phyloP scores from a whole-genome alignment of 2,888 invertebrate species.

The Metallyticus violacea region DNA sequence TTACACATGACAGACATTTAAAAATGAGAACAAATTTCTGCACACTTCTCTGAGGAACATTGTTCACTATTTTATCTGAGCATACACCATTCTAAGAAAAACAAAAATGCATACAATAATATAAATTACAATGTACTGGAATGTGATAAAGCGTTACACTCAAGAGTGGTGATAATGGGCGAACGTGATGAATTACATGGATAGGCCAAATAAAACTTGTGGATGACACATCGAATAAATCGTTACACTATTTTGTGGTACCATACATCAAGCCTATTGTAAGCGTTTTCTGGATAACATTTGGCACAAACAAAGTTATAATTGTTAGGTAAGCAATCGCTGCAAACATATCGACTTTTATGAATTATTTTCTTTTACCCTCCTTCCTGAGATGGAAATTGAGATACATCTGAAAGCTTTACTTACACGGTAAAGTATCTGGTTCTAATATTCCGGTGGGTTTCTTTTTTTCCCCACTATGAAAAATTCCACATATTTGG shows the following conservation, averaged over 20 bases:
- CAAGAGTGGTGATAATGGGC: not conserved
- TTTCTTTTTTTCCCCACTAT: no score
- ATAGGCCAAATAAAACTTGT: constrained; percentile 11
- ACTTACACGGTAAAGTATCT: no score
- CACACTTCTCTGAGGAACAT: not conserved
- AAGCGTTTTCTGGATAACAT: constrained; percentile 7
- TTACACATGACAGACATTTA: no score
- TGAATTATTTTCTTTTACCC: no score
- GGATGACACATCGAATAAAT: constrained; percentile 10
- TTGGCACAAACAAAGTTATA: constrained; percentile 6
- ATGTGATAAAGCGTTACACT: constrained; percentile 1
- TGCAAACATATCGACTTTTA: not conserved
- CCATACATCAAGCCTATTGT: not conserved
- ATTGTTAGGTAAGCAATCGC: not conserved
- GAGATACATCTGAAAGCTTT: no score
- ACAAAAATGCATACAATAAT: not conserved
- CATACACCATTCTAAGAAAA: not conserved
- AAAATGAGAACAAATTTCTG: not conserved
- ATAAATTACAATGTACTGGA: not conserved
- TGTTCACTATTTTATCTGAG: not conserved
- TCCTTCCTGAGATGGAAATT: no score
- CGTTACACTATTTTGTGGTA: not conserved
- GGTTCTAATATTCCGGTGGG: no score
- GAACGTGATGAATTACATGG: not conserved
- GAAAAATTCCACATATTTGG: no score